Base-by-base conservation (phyloP, 2,797 vertebrate species). In the Takifugu ocellatus region DNA sequence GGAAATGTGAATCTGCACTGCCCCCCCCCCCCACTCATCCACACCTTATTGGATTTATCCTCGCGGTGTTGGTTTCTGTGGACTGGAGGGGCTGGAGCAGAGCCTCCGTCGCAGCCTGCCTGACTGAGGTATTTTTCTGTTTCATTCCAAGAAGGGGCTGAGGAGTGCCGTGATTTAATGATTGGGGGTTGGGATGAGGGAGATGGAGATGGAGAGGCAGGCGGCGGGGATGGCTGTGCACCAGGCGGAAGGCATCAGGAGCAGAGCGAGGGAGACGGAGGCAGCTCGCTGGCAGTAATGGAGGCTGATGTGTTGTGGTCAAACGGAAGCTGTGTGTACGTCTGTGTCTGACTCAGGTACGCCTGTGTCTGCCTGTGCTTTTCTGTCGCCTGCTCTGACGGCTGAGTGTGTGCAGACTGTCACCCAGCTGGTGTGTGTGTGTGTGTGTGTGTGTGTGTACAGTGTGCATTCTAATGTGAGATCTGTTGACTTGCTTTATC, bases 301-400 rank as follows among this genome's bases (percentile, higher is more conserved):
- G 85, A 83, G 82, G 85, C 75, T 84, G 84, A 87, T 86, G 84
- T 87, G 78, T 87, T 89, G 75, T 87, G 83, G 83, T 88, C 80
- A 76, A 82, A 87, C 57, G 73, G 81, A 86, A 84, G 79, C 78
- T 56, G 67, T 77, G 68, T 33, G 59, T 57, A 17, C 61, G 66
- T 68, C 61, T 74, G 51, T 66, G 61, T 74, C 44, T 68, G 69
- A 76, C 64, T 48, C 17, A 24, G 43, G 43, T 44, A 44, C n/a
- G 46, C 46, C 10, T 48, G 21, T 42, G 48, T 65, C 10, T 49
- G 67, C 66, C 59, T 73, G 47, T 61, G 60, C 72, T 43, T 71
- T 68, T 75, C 61, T 73, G 59, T 58, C 39, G 31, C 60, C 48
- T 5, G 43, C 59, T 48, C 62, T 29, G 43, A 54, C 60, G 70